Percentiles rank a stretch among this genome's conserved stretches.
These are phyloP conservation scores for Vulpes lagopus DNA, from an alignment of 2,113 vertebrate genomes.

Conservation along the genomic window DNA sequence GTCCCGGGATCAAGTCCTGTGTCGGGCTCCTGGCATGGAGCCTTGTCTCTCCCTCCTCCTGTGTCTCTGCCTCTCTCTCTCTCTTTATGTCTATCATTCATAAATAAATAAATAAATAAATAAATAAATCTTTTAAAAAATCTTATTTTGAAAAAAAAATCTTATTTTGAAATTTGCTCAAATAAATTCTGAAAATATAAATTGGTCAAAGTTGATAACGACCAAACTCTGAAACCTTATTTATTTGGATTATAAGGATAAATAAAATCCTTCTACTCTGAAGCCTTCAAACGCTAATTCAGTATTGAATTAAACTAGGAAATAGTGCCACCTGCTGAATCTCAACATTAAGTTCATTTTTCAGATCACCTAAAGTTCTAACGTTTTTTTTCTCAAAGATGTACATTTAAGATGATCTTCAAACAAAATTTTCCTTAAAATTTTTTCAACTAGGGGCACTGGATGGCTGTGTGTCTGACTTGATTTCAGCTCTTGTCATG, in stretches of 20 bases:
- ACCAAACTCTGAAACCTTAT: conserved; percentile 15
- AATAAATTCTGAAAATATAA: conserved; percentile 50
- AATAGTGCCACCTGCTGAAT: conserved; percentile 74
- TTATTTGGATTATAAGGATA: not conserved
- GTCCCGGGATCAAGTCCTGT: no score
- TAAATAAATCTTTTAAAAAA: no score
- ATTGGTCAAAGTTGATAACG: not conserved
- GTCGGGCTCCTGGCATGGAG: no score
- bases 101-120: no score
- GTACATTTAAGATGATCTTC: not conserved
- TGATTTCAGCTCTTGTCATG: not conserved
- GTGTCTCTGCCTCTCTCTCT: no score
- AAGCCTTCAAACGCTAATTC: not conserved
- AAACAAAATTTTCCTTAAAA: not conserved
- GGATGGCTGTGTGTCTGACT: not conserved
- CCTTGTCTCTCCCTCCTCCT: no score
- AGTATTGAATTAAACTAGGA: conserved; percentile 38
- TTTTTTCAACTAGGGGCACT: not conserved
- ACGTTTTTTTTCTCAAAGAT: conserved; percentile 12
- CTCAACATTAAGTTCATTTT: conserved; percentile 7
- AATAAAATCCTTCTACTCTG: not conserved
- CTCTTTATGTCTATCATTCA: no score
- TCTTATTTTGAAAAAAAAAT: not conserved
- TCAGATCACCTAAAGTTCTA: not conserved
- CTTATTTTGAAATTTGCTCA: conserved; percentile 55